phyloP scores from a whole-genome alignment of 1,140 invertebrate genomes.

The Epicauta chinensis region DNA sequence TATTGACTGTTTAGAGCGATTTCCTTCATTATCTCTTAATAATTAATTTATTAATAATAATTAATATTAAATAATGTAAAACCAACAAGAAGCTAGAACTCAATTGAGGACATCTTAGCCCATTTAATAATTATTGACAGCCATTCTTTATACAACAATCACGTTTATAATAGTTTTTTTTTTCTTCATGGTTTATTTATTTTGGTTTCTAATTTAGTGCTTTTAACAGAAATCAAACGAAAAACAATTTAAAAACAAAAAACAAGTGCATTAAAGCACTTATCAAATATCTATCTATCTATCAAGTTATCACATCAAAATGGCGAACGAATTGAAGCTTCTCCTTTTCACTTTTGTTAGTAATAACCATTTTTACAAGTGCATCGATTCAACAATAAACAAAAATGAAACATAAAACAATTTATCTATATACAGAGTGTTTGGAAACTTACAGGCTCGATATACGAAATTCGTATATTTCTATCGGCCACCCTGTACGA shows the following conservation, averaged over 20 bases:
- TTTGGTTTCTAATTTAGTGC: neutral
- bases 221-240: neutral
- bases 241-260: neutral
- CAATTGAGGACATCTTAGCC: neutral
- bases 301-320: constrained; percentile 38
- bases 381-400: constrained; percentile 7
- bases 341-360: neutral
- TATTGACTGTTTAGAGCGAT: constrained; percentile 41
- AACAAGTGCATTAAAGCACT: constrained; percentile 15
- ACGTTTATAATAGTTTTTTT: neutral
- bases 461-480: no score
- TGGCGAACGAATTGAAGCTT: constrained; percentile 35
- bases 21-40: neutral
- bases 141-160: neutral
- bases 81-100: neutral
- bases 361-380: no score
- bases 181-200: neutral
- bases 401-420: no score
- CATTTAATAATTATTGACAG: neutral
- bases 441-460: no score
- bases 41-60: neutral
- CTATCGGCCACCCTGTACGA: no score
- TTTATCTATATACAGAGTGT: no score
- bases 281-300: constrained; percentile 14
- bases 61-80: neutral